Conservation (phyloP, 2,888 invertebrate genomes). For the Escarpia spicata region DNA sequence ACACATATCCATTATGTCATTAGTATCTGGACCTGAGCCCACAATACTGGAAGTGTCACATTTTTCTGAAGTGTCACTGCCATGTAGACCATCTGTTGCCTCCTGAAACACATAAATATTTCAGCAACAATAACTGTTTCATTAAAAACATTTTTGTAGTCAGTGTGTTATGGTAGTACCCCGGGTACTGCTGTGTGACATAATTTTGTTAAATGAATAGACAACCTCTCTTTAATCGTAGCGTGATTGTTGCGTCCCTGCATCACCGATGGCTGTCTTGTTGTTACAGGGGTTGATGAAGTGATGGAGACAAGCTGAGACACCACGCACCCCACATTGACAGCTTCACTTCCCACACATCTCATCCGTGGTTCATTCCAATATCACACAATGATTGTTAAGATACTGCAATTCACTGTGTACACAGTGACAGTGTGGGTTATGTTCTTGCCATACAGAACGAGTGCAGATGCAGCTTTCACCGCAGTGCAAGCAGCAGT, state of each 20-base stretch:
- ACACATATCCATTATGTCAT: no score
- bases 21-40: no score
- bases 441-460: not conserved
- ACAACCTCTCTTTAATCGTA: no score
- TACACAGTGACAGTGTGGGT: not conserved
- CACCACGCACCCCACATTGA: not conserved
- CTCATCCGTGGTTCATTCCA: not conserved
- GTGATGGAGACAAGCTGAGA: constrained; percentile 29
- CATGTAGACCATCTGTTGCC: no score
- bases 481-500: not conserved
- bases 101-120: no score
- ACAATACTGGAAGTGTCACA: no score
- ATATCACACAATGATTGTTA: not conserved
- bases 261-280: not conserved
- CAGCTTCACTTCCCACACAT: not conserved
- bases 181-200: no score
- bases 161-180: no score
- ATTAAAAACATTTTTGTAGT: no score
- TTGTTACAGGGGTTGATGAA: constrained; percentile 22
- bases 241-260: not conserved
- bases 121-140: no score
- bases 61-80: no score
- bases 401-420: not conserved
- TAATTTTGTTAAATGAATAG: no score
- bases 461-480: not conserved